phyloP scores from a whole-genome alignment of 2,888 invertebrate species.

The Aelia acuminata region DNA sequence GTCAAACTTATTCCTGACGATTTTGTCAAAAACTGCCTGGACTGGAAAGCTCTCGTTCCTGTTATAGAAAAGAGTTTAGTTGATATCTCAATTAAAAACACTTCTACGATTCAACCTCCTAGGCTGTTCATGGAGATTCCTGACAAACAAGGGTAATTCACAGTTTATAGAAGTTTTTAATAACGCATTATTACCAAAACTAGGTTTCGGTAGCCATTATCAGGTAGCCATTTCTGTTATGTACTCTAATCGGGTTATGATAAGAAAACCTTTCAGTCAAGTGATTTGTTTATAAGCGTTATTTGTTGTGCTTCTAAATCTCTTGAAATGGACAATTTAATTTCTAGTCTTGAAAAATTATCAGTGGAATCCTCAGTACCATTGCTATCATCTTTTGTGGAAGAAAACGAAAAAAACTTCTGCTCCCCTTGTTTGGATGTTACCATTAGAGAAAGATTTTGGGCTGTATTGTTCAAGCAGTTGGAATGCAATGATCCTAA shows the following conservation, averaged over 20 bases:
- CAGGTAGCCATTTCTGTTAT: conserved; percentile 51
- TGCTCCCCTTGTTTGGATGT: conserved; percentile 27
- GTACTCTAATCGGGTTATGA: conserved; percentile 14
- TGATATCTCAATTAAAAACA: conserved; percentile 63
- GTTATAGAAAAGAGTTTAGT: conserved; percentile 65
- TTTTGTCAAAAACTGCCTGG: conserved; percentile 63
- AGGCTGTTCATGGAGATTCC: conserved; percentile 65
- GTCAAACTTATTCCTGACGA: conserved; percentile 62
- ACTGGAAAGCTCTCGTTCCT: conserved; percentile 65
- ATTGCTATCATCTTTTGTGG: conserved; percentile 33
- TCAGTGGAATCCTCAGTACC: conserved; percentile 5
- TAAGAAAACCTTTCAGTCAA: conserved; percentile 41
- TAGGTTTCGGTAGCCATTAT: conserved; percentile 44
- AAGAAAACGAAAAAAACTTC: conserved; percentile 48
- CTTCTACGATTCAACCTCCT: conserved; percentile 65
- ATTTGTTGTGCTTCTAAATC: conserved; percentile 7
- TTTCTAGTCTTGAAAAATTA: conserved; percentile 31
- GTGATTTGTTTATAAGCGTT: conserved; percentile 40
- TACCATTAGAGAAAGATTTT: conserved; percentile 53
- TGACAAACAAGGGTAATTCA: conserved; percentile 62
- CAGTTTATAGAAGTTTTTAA: conserved; percentile 12
- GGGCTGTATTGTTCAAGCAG: conserved; percentile 59
- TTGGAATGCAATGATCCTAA: conserved; percentile 37
- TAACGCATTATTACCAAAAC: background rate
- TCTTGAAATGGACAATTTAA: conserved; percentile 46